phyloP scores from a whole-genome alignment of 1,140 invertebrate species.

The Araneus ventricosus region DNA sequence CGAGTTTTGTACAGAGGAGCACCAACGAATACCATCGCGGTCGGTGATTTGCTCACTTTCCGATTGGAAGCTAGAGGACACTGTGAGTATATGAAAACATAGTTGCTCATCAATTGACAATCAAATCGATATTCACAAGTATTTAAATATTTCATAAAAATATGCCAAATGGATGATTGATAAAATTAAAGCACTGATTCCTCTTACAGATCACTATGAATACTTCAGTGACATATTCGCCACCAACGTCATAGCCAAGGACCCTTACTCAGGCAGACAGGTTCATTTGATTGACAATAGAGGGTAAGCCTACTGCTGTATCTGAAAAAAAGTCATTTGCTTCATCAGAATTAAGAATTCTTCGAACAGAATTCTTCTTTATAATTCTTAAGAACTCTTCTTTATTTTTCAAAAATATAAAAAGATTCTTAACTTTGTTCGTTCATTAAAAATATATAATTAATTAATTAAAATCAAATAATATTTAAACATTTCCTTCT shows the following conservation, averaged over 20 bases:
- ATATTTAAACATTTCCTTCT: no score
- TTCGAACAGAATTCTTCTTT: no score
- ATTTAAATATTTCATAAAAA: no score
- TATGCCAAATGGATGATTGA: no score
- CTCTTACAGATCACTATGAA: slow-evolving; percentile 77
- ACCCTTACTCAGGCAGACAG: slow-evolving; percentile 93
- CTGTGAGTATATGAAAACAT: slow-evolving; percentile 85
- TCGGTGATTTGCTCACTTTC: slow-evolving; percentile 94
- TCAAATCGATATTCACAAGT: not conserved
- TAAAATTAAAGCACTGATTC: not conserved
- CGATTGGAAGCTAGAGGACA: slow-evolving; percentile 93
- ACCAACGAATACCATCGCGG: slow-evolving; percentile 94
- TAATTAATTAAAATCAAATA: no score
- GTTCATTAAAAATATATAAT: no score
- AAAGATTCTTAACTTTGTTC: no score
- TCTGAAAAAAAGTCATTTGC: not conserved
- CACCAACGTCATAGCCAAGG: slow-evolving; percentile 94
- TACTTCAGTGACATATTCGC: slow-evolving; percentile 89
- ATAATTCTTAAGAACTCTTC: no score
- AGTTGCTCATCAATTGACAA: not conserved
- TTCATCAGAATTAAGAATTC: no score
- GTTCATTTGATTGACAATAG: slow-evolving; percentile 93
- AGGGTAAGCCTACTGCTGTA: slow-evolving; percentile 83
- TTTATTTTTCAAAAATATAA: no score
- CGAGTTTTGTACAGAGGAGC: slow-evolving; percentile 93